Conservation (phyloP, 2,113 vertebrate genomes). For the Callopanchax toddi region DNA sequence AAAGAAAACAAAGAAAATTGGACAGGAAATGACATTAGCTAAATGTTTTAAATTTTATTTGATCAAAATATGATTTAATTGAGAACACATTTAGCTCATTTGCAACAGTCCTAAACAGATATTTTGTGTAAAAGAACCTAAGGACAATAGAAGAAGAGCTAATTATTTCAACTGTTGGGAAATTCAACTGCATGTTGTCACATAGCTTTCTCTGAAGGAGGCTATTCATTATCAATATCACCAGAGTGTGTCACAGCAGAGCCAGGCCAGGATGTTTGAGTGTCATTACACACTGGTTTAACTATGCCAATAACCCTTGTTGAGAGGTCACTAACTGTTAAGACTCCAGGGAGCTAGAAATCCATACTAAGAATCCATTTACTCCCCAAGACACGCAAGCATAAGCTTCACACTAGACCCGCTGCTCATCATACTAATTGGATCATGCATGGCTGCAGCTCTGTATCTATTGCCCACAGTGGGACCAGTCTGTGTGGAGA, state of each 20-base stretch:
- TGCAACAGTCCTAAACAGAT: background rate
- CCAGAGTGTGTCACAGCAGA: conserved; percentile 34
- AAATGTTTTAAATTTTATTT: background rate
- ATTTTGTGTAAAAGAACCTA: no score
- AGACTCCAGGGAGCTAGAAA: conserved; percentile 53
- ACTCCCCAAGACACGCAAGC: conserved; percentile 48
- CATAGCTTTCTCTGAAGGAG: conserved; percentile 7
- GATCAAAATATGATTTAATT: background rate
- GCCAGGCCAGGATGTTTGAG: conserved; percentile 3
- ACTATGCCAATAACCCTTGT: conserved; percentile 56
- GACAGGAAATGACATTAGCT: no score
- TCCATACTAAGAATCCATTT: conserved; percentile 73
- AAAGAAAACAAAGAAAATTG: background rate
- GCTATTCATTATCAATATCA: conserved; percentile 54
- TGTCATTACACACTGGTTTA: conserved; percentile 53
- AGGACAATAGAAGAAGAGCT: no score
- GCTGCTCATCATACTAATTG: conserved; percentile 65
- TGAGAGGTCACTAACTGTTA: conserved; percentile 48
- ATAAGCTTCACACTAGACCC: conserved; percentile 38
- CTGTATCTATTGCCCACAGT: conserved; percentile 34
- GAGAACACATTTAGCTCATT: background rate
- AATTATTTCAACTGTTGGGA: conserved; percentile 13
- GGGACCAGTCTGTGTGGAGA: conserved; percentile 21
- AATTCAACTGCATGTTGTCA: conserved; percentile 1
- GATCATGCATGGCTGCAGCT: conserved; percentile 58